phyloP scores from a whole-genome alignment of 2,113 vertebrate genomes.

The Regulus satrapa region DNA sequence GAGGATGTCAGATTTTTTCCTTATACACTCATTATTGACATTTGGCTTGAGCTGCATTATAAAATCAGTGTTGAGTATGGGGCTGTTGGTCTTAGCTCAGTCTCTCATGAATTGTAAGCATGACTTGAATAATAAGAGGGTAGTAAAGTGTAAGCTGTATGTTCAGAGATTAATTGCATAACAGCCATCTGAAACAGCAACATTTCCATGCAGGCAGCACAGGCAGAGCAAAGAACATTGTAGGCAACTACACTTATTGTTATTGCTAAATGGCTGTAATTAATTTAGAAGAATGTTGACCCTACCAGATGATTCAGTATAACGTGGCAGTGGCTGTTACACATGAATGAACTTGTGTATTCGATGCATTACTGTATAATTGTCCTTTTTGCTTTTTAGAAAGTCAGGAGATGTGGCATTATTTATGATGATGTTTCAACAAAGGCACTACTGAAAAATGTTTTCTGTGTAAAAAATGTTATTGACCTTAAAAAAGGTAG shows the following conservation, averaged over 20 bases:
- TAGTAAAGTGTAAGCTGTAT: not conserved
- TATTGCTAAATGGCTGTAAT: slow-evolving; percentile 56
- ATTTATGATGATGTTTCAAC: not conserved
- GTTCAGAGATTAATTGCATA: not conserved
- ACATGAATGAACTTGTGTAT: not conserved
- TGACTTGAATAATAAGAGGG: slow-evolving; percentile 50
- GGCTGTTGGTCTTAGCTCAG: slow-evolving; percentile 39
- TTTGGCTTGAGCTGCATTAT: slow-evolving; percentile 15
- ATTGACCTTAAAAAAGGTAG: not conserved
- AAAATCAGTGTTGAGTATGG: slow-evolving; percentile 7
- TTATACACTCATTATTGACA: not conserved
- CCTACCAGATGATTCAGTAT: slow-evolving; percentile 14
- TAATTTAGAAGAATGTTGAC: slow-evolving; percentile 60
- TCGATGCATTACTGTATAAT: not conserved
- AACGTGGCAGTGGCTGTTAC: not conserved
- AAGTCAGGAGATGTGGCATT: slow-evolving; percentile 23
- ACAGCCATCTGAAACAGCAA: not conserved
- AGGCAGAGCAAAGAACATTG: slow-evolving; percentile 14
- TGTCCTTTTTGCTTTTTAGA: slow-evolving; percentile 45
- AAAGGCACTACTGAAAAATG: not conserved
- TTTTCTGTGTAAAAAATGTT: not conserved
- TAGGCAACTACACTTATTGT: not conserved
- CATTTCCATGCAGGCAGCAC: slow-evolving; percentile 33
- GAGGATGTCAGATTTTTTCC: not conserved
- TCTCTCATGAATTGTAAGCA: slow-evolving; percentile 22